Evolutionary conservation across 2,113 vertebrate species (phyloP).

Genomic region (Edolisoma coerulescens): DNA sequence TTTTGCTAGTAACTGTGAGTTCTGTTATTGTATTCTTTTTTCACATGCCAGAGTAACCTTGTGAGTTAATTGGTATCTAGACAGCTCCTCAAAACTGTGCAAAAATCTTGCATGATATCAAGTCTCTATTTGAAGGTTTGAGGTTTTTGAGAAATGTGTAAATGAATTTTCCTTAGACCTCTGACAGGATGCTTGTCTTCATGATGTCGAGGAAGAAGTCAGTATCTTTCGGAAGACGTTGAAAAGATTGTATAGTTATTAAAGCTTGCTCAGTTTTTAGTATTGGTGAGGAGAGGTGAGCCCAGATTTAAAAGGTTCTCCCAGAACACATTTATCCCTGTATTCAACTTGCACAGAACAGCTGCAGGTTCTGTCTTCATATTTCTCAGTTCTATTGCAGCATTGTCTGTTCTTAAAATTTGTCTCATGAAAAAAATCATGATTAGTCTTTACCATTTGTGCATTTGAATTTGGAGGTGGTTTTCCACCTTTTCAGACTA

Average conservation of each 20-base stretch:
- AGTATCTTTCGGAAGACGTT: neutral
- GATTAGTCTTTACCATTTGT: neutral
- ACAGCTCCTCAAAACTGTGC: neutral
- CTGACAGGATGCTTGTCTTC: neutral
- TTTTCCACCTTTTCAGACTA: neutral
- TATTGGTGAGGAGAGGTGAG: neutral
- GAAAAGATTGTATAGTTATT: neutral
- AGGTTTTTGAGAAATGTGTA: neutral
- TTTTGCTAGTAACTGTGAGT: neutral
- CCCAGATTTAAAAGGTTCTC: neutral
- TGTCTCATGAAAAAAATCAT: neutral
- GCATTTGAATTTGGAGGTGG: neutral
- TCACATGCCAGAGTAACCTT: neutral
- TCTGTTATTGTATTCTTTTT: neutral
- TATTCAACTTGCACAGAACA: neutral
- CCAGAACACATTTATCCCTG: rapidly evolving
- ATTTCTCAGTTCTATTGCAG: neutral
- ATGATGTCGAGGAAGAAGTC: neutral
- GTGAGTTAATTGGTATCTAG: neutral
- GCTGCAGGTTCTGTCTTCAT: neutral
- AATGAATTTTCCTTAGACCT: neutral
- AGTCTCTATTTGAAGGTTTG: neutral
- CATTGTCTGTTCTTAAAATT: neutral
- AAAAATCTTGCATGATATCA: neutral
- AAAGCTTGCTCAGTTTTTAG: neutral